Percentiles rank a stretch among this genome's conserved stretches.
Conservation (phyloP, 2,797 vertebrate species). For the Protosalanx chinensis region DNA sequence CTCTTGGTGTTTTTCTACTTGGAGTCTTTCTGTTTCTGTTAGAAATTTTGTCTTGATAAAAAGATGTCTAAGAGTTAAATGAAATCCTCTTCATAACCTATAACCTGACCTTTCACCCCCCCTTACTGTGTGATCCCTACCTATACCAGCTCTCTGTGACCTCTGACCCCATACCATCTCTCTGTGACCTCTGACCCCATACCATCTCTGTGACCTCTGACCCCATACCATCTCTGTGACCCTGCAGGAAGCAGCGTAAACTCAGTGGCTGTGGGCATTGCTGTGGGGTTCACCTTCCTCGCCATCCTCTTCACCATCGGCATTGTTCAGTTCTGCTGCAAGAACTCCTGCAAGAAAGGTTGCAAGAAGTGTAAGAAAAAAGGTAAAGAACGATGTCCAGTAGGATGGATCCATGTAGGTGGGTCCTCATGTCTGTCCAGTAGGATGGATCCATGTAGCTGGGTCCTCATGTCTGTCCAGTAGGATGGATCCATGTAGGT, state of each 20-base stretch:
- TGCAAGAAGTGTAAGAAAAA: constrained; percentile 41
- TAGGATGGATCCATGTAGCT: too few species aligned
- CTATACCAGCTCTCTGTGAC: not conserved
- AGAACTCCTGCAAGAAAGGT: constrained; percentile 36
- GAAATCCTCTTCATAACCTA: not conserved
- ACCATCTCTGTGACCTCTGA: not conserved
- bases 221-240: not conserved
- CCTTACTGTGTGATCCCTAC: too few species aligned
- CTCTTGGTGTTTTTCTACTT: too few species aligned
- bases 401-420: too few species aligned
- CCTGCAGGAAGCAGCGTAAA: constrained; percentile 52
- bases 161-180: too few species aligned
- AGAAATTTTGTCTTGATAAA: too few species aligned
- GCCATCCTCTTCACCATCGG: constrained; percentile 64
- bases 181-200: too few species aligned
- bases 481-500: too few species aligned
- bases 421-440: not conserved
- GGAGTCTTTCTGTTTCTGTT: too few species aligned
- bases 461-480: not conserved
- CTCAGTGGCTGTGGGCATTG: constrained; percentile 56
- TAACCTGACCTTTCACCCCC: not conserved
- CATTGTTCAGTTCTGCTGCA: constrained; percentile 64
- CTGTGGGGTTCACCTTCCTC: constrained; percentile 64
- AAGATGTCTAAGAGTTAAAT: too few species aligned
- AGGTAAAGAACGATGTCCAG: too few species aligned